Evolutionary conservation across 2,888 invertebrate genomes (phyloP).

Genomic region (Nebria salina): DNA sequence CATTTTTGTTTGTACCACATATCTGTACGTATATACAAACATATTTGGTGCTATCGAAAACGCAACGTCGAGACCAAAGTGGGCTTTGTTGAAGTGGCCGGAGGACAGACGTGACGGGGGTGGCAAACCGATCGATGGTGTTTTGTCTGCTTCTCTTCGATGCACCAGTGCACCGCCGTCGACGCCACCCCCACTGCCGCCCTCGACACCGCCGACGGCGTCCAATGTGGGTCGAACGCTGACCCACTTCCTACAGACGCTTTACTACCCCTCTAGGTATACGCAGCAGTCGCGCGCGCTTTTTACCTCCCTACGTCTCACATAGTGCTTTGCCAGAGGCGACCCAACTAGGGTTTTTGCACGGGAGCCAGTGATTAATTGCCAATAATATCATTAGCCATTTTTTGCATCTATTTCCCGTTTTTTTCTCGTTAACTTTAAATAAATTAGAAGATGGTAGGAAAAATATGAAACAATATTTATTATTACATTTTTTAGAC

Average conservation of each 20-base stretch:
- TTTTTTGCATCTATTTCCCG: background rate
- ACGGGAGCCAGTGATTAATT: background rate
- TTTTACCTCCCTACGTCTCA: constrained; percentile 21
- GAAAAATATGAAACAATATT: background rate
- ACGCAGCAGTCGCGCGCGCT: constrained; percentile 43
- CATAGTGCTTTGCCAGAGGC: background rate
- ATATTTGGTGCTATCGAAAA: constrained; percentile 47
- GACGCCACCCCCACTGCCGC: constrained; percentile 49
- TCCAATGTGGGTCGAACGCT: constrained; percentile 53
- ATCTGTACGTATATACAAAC: background rate
- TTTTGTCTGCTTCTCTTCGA: constrained; percentile 54
- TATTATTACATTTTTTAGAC: background rate
- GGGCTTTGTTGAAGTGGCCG: constrained; percentile 32
- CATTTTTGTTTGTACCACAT: background rate
- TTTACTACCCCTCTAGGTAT: constrained; percentile 54
- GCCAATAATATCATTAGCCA: background rate
- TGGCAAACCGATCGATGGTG: constrained; percentile 52
- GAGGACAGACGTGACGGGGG: constrained; percentile 40
- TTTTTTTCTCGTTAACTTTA: background rate
- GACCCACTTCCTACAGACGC: constrained; percentile 54
- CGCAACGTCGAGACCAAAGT: constrained; percentile 49
- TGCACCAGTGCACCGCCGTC: constrained; percentile 53
- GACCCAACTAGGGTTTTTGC: background rate
- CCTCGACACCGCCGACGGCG: constrained; percentile 48
- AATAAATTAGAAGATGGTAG: background rate